Evolutionary conservation across 1,140 invertebrate species (phyloP), one percentile per base, ranked within the genome.

Genomic region (Mesaphorura yosii): DNA sequence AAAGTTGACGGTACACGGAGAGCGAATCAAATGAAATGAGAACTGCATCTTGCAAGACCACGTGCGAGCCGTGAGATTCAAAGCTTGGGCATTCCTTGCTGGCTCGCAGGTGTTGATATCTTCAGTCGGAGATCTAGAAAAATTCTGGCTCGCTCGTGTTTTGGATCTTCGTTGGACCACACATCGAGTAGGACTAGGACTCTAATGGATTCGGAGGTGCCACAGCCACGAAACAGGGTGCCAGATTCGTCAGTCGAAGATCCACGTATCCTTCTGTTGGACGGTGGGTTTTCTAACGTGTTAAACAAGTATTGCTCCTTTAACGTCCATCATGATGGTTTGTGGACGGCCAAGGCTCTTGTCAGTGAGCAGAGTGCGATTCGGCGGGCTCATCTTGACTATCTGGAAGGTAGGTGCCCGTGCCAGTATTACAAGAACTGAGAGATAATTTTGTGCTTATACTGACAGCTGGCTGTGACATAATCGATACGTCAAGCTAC

Each of bases 401-500:
- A 83, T 66, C 67, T 88, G 17, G 74, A 71, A 66, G 72, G 73
- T 76, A 61, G 58, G 23, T 22, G 55, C 46, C 12, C 39, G 17
- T 25, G 15, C 2, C 10, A 3, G 6, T 14, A 7, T 41, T 7
- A 50, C 20, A 19, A 26, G 17, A 34, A 27, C 19, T 25, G 28
- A 48, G 34, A 29, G 19, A 48, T n/a, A n/a, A n/a, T n/a, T n/a
- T n/a, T n/a, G n/a, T n/a, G n/a, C n/a, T 41, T 19, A 25, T 53
- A 28, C 48, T 23, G 10, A 37, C 72, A 80, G 85, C 83, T 64
- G 89, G 89, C 2, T 80, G 86, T 15, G 79, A 92, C 65, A 72
- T 92, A 26, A 81, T 93, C 40, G 77, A 83, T 56, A 90, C 86
- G 4, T 84, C 84, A 53, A 90, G 86, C 2, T 95, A 94, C 66